Conservation (phyloP, 2,888 invertebrate genomes). For the Lochmaea crataegi region DNA sequence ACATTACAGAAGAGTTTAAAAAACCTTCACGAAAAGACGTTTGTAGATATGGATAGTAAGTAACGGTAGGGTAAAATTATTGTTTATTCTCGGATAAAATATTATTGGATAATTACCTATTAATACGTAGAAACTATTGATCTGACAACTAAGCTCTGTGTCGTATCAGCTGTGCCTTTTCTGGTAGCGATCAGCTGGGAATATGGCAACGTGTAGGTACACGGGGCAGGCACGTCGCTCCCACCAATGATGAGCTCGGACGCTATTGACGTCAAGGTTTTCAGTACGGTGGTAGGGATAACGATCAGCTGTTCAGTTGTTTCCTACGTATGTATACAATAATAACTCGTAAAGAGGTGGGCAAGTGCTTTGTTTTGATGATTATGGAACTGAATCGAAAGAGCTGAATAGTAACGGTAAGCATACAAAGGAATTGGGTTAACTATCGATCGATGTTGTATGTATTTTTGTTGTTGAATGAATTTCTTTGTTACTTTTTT, state of each 20-base stretch:
- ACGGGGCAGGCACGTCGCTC: slow-evolving; percentile 24
- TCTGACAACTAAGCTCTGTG: slow-evolving; percentile 33
- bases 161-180: slow-evolving; percentile 51
- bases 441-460: slow-evolving; percentile 1
- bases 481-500: slow-evolving; percentile 15
- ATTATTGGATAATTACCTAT: neutral
- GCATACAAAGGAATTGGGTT: slow-evolving; percentile 29
- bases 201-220: slow-evolving; percentile 48
- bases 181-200: slow-evolving; percentile 57
- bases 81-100: too few species aligned
- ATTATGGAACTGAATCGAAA: slow-evolving; percentile 21
- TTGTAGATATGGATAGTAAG: too few species aligned
- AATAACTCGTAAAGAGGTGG: slow-evolving; percentile 22
- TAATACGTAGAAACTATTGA: slow-evolving; percentile 23
- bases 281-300: slow-evolving; percentile 42
- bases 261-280: slow-evolving; percentile 50
- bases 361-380: slow-evolving; percentile 33
- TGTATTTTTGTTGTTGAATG: neutral
- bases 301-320: slow-evolving; percentile 55
- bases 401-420: slow-evolving; percentile 24
- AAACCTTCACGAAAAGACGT: too few species aligned
- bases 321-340: too few species aligned
- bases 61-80: too few species aligned
- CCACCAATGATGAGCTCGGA: slow-evolving; percentile 48
- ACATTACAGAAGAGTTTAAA: too few species aligned